Evolutionary conservation across 2,888 invertebrate species (phyloP), one percentile per base, ranked within the genome.

Genomic region (Troides helena): DNA sequence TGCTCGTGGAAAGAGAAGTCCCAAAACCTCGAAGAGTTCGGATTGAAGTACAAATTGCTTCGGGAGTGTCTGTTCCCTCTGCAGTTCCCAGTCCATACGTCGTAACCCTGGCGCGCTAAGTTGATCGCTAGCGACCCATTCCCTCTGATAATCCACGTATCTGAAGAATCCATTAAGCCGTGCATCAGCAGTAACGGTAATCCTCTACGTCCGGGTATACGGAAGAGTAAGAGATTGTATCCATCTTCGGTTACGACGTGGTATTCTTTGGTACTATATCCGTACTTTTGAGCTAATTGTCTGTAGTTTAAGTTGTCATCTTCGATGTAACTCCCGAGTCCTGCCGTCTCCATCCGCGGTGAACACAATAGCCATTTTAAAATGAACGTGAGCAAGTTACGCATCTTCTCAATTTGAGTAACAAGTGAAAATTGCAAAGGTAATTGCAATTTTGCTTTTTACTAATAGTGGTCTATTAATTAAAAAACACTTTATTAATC

Each of bases 1-100:
- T 95, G 95, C 78, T 97, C 95, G 79, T 96, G 95, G 88, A 93
- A 94, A 71, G 94, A 94, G 74, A 92, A 94, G 62, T 89, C 73
- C 94, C 94, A 94, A 75, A 83, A 94, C 4, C 39, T n/a, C 0
- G 76, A 66, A 25, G 74, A 68, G 62, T 85, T 78, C 0, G 89
- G 82, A 64, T 89, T 72, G 82, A 88, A 74, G 1, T 80, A 80
- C 0, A 76, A 73, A 77, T 96, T 96, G 14, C 83, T 84, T 43
- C 90, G 84, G 1, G 94, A 93, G 78, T 95, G 18, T 14, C 18
- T 53, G 12, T 53, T 53, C 95, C 96, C 96, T 67, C 96, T 86
- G 17, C 86, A 85, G 69, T 85, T 87, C 62, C 81, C 78, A 1
- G 75, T 70, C 87, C 87, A 87, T 1, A 87, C 77, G 68, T 94